Base-by-base conservation (phyloP, 2,888 invertebrate genomes). In the Lasioglossum pauxillum region DNA sequence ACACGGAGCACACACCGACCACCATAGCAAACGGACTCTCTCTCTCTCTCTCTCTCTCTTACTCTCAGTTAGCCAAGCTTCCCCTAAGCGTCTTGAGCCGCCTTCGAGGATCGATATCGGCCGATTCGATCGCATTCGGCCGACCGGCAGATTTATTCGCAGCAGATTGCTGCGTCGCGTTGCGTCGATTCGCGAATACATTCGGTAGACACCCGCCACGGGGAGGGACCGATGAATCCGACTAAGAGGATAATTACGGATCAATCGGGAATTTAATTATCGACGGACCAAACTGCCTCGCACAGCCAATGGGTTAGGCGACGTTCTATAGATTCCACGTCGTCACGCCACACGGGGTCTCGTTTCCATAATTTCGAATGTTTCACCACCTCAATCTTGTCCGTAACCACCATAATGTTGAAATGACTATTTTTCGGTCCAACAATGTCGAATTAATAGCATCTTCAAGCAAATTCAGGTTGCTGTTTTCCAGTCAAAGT, bases 31-130 rank as follows among this genome's bases (percentile, higher is more conserved):
- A 83, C 80, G 78, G 85, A 83, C 44, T 85, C 83, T 19, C 85
- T 84, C 75, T 83, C 49, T 19, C 49, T 49, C 49, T 19, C 23
- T 49, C 53, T 23, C 49, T 23, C 19, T 23, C 49, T 7, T 7
- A 19, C 23, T 23, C 23, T 53, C 23, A 23, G 23, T 53, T 3
- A 23, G 19, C 80, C 89, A 49, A 35, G 84, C 64, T 83, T 84
- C 85, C 76, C 53, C 78, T 83, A 88, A 89, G 87, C 86, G 84
- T 88, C 90, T 90, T 90, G 85, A 90, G 90, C 90, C 84, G 88
- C 79, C 88, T 78, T 81, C 81, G 75, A 74, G 83, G 78, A 88
- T 86, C 87, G 83, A 84, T 89, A 92, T 91, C 89, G 83, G 73
- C 49, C 67, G 81, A 79, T 80, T 78, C 67, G 80, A 88, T 87